A percentile compares a stretch with the other conserved stretches of the same genome.
phyloP scores from a whole-genome alignment of 2,888 invertebrate species.

The Chelonus formosanus region DNA sequence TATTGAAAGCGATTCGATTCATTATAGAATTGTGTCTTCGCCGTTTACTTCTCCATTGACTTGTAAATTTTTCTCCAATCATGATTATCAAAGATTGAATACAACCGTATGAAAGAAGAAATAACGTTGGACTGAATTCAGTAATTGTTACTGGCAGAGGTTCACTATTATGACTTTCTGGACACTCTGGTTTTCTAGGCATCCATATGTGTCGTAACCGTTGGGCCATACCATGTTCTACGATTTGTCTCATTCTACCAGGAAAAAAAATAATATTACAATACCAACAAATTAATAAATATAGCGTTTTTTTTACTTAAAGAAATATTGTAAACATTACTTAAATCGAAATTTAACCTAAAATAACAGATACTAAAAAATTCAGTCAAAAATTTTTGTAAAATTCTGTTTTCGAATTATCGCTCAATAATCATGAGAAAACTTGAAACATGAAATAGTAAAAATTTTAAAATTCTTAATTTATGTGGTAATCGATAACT shows the following conservation, averaged over 20 bases:
- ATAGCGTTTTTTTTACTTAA: too few relatives aligned
- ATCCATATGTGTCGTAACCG: constrained; percentile 48
- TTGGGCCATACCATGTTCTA: constrained; percentile 47
- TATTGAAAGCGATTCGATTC: too few relatives aligned
- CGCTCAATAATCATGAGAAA: too few relatives aligned
- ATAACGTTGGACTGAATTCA: constrained; percentile 52
- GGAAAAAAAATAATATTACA: constrained; percentile 1
- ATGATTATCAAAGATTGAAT: constrained; percentile 42
- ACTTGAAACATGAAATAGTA: too few relatives aligned
- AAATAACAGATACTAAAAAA: too few relatives aligned
- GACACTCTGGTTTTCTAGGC: constrained; percentile 48
- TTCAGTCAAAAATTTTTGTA: too few relatives aligned
- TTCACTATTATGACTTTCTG: constrained; percentile 49
- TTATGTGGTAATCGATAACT: too few relatives aligned
- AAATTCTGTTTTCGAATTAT: too few relatives aligned
- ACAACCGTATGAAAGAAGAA: constrained; percentile 46
- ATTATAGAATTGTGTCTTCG: neutral
- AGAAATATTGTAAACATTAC: too few relatives aligned
- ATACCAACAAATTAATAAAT: neutral
- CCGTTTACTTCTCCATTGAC: too few relatives aligned
- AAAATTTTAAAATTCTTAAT: too few relatives aligned
- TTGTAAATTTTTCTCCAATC: constrained; percentile 40
- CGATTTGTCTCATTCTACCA: constrained; percentile 47
- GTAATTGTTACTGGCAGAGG: constrained; percentile 50
- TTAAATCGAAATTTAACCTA: too few relatives aligned